A percentile compares a stretch with the other conserved stretches of the same genome.
Evolutionary conservation across 1,140 invertebrate species (phyloP).

Genomic region (Sweltsa coloradensis): DNA sequence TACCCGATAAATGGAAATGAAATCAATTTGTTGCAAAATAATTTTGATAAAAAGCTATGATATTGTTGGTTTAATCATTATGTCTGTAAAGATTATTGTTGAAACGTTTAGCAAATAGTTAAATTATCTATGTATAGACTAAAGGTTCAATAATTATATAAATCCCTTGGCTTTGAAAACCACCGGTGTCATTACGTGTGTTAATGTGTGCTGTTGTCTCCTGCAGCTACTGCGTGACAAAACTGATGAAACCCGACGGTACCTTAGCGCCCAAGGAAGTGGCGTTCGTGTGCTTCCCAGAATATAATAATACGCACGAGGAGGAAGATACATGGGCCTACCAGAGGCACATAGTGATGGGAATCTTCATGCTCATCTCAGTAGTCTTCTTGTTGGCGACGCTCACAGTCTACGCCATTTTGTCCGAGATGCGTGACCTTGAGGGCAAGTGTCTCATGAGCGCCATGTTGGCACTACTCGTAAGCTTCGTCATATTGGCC

Average conservation of each 20-base stretch:
- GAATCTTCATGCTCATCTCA: slow-evolving; percentile 35
- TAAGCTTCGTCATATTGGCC: slow-evolving; percentile 40
- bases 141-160: no score
- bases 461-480: slow-evolving; percentile 37
- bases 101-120: no score
- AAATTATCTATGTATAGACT: no score
- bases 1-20: no score
- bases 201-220: no score
- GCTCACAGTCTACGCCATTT: slow-evolving; percentile 37
- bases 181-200: no score
- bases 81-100: no score
- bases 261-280: slow-evolving; percentile 18
- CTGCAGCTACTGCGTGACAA: slow-evolving; percentile 9
- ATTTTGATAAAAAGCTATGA: no score
- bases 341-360: not conserved
- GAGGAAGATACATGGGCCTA: slow-evolving; percentile 10
- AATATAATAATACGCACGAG: no score
- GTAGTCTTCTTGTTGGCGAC: slow-evolving; percentile 41
- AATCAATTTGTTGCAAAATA: no score
- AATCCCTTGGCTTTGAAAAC: no score
- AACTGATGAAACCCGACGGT: slow-evolving; percentile 22
- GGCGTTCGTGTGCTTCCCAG: slow-evolving; percentile 38
- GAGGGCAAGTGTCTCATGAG: slow-evolving; percentile 41
- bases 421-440: slow-evolving; percentile 40
- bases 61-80: no score